Evolutionary conservation across 2,888 invertebrate species (phyloP).

Genomic region (Neuroscelio doddi): DNA sequence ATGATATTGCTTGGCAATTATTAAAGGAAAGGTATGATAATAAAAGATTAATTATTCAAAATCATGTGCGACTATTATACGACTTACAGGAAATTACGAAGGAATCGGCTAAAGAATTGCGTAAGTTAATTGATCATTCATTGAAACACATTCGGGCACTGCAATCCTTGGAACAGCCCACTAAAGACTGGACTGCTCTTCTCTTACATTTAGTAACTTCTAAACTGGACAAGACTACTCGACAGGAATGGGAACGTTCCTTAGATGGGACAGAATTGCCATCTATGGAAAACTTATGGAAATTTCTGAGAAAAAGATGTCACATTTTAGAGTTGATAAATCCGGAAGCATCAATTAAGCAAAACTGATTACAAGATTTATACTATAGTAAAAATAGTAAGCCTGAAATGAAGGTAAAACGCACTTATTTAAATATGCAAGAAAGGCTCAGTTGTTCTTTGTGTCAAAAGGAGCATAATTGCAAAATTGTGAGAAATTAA

Average conservation of each 20-base stretch:
- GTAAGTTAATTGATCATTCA: conserved; percentile 7
- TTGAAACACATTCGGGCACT: conserved; percentile 22
- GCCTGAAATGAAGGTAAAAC: too few relatives aligned
- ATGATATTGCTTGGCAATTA: conserved; percentile 18
- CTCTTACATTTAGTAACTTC: conserved; percentile 13
- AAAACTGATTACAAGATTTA: too few relatives aligned
- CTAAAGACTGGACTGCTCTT: conserved; percentile 13
- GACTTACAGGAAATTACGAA: conserved; percentile 14
- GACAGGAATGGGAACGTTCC: conserved; percentile 20
- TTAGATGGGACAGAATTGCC: conserved; percentile 4
- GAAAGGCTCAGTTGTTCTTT: too few relatives aligned
- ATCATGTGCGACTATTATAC: conserved; percentile 29
- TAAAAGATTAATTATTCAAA: conserved; percentile 21
- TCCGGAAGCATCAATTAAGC: neutral
- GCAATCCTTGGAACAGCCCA: conserved; percentile 13
- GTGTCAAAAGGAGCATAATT: too few relatives aligned
- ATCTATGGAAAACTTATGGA: conserved; percentile 7
- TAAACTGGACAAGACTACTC: conserved; percentile 19
- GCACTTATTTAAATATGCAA: too few relatives aligned
- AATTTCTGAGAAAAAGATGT: conserved; percentile 12
- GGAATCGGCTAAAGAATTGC: conserved; percentile 16
- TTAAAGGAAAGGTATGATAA: conserved; percentile 27
- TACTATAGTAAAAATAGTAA: too few relatives aligned
- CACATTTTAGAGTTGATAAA: conserved; percentile 11
- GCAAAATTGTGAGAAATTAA: too few relatives aligned